Percentiles rank a stretch among this genome's conserved stretches.
phyloP scores from a whole-genome alignment of 53 echinoderm and acorn worm genomes.

The Antedon mediterranea region DNA sequence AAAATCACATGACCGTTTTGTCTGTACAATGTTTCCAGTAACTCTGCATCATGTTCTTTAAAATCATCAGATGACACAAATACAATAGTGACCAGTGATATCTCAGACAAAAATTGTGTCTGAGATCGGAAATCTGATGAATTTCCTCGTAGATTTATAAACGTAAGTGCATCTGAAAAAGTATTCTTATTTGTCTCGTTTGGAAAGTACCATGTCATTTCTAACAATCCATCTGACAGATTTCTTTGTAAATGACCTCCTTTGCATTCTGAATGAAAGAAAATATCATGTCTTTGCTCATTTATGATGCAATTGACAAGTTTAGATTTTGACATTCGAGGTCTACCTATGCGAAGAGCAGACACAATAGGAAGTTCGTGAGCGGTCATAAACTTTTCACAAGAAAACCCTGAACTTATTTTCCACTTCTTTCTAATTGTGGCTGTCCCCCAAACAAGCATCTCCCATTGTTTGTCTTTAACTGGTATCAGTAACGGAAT shows the following conservation, averaged over 20 bases:
- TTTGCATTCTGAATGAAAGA: not conserved
- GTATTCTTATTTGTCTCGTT: not conserved
- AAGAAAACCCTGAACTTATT: not conserved
- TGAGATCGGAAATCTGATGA: not conserved
- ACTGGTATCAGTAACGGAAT: slow-evolving; percentile 6
- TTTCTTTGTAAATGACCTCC: not conserved
- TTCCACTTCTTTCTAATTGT: slow-evolving; percentile 15
- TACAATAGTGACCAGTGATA: slow-evolving; percentile 1
- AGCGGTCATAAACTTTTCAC: not conserved
- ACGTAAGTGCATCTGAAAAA: not conserved
- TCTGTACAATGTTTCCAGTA: not conserved
- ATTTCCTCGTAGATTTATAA: slow-evolving; percentile 8
- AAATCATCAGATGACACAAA: not conserved
- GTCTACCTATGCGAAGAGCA: not conserved
- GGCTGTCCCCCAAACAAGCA: too few species aligned
- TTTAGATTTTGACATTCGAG: not conserved
- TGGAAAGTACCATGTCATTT: not conserved
- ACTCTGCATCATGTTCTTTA: not conserved
- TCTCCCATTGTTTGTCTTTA: not conserved
- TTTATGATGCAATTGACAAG: not conserved
- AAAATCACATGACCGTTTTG: not conserved
- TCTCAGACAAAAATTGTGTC: not conserved
- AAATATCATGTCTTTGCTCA: not conserved
- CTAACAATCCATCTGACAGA: not conserved
- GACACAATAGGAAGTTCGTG: not conserved